Percentiles rank a stretch among this genome's conserved stretches.
Conservation (phyloP, 37 sponge, comb jelly and placozoan genomes). For the Crambe crambe region DNA sequence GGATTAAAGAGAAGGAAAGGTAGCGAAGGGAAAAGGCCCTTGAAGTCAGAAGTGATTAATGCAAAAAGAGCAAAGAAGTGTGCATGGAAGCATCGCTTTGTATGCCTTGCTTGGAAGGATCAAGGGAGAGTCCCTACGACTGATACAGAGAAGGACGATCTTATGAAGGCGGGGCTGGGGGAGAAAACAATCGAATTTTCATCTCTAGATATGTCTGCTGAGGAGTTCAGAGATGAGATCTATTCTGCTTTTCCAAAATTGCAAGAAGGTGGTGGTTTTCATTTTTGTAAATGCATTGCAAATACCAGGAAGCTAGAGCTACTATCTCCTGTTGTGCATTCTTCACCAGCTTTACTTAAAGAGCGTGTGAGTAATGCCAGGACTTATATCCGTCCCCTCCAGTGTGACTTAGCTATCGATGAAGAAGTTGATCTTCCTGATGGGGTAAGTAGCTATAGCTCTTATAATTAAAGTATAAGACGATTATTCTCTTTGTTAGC, state of each 20-base stretch:
- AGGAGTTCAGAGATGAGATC: slow-evolving; percentile 34
- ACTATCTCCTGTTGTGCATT: background rate
- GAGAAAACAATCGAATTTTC: slow-evolving; percentile 42
- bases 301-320: background rate
- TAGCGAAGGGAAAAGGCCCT: too few relatives aligned
- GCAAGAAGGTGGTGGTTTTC: slow-evolving; percentile 28
- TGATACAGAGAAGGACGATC: slow-evolving; percentile 47
- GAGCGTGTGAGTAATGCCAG: slow-evolving; percentile 40
- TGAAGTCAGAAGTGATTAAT: too few relatives aligned
- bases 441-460: too few relatives aligned
- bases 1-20: too few relatives aligned
- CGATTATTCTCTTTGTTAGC: too few relatives aligned
- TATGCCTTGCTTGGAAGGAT: too few relatives aligned
- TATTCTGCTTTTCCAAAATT: slow-evolving; percentile 21
- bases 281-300: slow-evolving; percentile 4
- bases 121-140: slow-evolving; percentile 41
- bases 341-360: slow-evolving; percentile 39
- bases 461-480: too few relatives aligned
- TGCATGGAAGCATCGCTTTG: too few relatives aligned
- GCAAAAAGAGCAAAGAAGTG: too few relatives aligned
- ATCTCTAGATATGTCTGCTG: slow-evolving; percentile 1
- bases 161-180: slow-evolving; percentile 46
- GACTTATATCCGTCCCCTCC: too few relatives aligned
- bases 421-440: too few relatives aligned
- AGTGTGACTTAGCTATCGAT: too few relatives aligned